Percentiles rank a stretch among this genome's conserved stretches.
Evolutionary conservation across 2,113 vertebrate species (phyloP).

Genomic region (Alligator mississippiensis): DNA sequence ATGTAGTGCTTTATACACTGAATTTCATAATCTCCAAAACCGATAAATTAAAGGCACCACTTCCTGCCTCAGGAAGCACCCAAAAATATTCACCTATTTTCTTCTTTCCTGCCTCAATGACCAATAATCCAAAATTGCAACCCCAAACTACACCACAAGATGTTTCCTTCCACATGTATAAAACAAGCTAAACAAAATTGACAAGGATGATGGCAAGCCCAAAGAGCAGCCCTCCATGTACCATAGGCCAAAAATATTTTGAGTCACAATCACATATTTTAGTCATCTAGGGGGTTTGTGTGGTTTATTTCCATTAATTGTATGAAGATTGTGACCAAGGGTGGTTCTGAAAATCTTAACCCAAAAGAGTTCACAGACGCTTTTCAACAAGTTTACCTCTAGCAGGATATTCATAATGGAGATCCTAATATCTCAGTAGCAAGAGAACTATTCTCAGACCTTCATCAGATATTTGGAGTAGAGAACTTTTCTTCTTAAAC

Average conservation of each 20-base stretch:
- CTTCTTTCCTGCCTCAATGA: not conserved
- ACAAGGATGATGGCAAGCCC: not conserved
- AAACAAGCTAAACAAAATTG: not conserved
- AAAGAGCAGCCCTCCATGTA: not conserved
- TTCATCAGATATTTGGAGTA: not conserved
- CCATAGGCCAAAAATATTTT: not conserved
- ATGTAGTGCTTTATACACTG: not conserved
- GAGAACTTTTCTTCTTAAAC: not conserved
- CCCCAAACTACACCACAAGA: not conserved
- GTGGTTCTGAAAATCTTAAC: not conserved
- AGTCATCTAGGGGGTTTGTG: not conserved
- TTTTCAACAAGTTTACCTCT: not conserved
- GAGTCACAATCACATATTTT: not conserved
- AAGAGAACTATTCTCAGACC: not conserved
- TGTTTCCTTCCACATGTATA: not conserved
- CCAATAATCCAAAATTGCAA: not conserved
- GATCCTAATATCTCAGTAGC: not conserved
- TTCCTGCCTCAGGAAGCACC: not conserved
- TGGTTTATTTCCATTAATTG: not conserved
- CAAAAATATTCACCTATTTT: not conserved
- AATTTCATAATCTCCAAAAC: not conserved
- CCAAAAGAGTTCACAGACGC: not conserved
- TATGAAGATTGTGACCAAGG: not conserved
- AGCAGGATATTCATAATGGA: not conserved
- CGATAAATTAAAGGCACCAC: not conserved